These are phyloP conservation scores for Ochlodes sylvanus DNA, from an alignment of 2,888 invertebrate genomes.

Conservation along the genomic window DNA sequence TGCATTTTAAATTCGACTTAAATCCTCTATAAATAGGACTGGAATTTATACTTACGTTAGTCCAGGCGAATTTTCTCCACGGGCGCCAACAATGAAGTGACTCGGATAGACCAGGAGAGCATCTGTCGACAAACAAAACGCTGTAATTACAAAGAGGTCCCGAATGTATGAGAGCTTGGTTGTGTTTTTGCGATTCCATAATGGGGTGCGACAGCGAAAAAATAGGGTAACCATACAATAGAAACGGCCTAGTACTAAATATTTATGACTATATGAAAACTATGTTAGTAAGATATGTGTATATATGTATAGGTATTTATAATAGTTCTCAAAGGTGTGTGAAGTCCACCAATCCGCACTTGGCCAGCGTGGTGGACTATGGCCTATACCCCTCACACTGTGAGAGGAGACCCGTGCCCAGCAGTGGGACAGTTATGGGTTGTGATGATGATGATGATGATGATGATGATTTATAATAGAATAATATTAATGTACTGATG, in stretches of 20 bases:
- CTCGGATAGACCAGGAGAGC: conserved; percentile 62
- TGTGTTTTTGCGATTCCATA: conserved; percentile 15
- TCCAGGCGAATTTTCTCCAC: conserved; percentile 46
- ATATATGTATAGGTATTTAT: no score
- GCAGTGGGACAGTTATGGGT: no score
- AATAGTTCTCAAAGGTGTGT: no score
- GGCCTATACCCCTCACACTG: no score
- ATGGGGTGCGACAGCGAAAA: conserved; percentile 8
- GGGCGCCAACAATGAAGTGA: conserved; percentile 57
- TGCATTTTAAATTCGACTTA: conserved; percentile 42
- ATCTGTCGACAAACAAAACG: conserved; percentile 67
- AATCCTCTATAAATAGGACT: conserved; percentile 41
- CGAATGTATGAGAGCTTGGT: conserved; percentile 22
- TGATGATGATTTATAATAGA: no score
- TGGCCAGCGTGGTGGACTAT: no score
- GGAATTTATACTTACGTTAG: conserved; percentile 57
- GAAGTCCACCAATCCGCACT: no score
- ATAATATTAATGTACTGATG: no score
- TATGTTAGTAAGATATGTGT: no score
- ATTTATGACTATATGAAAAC: no score
- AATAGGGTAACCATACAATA: conserved; percentile 20
- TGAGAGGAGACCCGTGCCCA: no score
- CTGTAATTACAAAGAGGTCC: conserved; percentile 46
- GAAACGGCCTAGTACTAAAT: background rate
- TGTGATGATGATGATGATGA: no score